Conservation (phyloP, 1,140 invertebrate species). For the Hestina assimilis region DNA sequence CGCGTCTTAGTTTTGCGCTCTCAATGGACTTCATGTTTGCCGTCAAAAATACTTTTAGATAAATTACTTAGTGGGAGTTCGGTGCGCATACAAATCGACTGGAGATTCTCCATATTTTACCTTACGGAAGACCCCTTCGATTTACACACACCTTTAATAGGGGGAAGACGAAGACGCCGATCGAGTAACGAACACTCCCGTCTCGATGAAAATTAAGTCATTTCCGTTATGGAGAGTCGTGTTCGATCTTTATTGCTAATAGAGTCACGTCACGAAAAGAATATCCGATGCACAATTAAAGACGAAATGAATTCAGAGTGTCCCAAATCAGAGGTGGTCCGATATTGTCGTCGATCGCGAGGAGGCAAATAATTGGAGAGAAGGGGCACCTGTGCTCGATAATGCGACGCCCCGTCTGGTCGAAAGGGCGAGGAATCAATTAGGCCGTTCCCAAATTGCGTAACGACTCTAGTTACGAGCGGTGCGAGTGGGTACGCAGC, state of each 20-base stretch:
- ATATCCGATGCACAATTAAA: slow-evolving; percentile 69
- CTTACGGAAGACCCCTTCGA: slow-evolving; percentile 50
- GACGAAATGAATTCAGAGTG: slow-evolving; percentile 51
- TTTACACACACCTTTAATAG: slow-evolving; percentile 62
- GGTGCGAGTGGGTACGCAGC: slow-evolving; percentile 62
- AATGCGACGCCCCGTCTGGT: slow-evolving; percentile 72
- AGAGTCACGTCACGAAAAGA: slow-evolving; percentile 61
- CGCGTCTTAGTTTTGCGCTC: slow-evolving; percentile 47
- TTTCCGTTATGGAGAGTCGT: slow-evolving; percentile 53
- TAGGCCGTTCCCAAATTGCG: slow-evolving; percentile 72
- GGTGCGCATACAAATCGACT: slow-evolving; percentile 66
- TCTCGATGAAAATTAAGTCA: slow-evolving; percentile 63
- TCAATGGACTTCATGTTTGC: slow-evolving; percentile 35
- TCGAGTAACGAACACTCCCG: slow-evolving; percentile 40
- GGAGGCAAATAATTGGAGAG: slow-evolving; percentile 65
- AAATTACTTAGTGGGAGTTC: slow-evolving; percentile 66
- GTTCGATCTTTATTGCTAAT: slow-evolving; percentile 63
- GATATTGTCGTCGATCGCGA: slow-evolving; percentile 55
- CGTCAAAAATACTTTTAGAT: slow-evolving; percentile 70
- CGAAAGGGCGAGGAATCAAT: slow-evolving; percentile 76
- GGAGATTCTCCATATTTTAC: slow-evolving; percentile 66
- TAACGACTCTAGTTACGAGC: slow-evolving; percentile 74
- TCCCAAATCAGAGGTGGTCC: slow-evolving; percentile 45
- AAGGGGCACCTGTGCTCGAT: slow-evolving; percentile 70
- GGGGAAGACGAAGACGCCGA: slow-evolving; percentile 34